Percentiles rank a stretch among this genome's conserved stretches.
These are phyloP conservation scores for Corythucha ciliata DNA, from an alignment of 2,888 invertebrate genomes.

Conservation along the genomic window DNA sequence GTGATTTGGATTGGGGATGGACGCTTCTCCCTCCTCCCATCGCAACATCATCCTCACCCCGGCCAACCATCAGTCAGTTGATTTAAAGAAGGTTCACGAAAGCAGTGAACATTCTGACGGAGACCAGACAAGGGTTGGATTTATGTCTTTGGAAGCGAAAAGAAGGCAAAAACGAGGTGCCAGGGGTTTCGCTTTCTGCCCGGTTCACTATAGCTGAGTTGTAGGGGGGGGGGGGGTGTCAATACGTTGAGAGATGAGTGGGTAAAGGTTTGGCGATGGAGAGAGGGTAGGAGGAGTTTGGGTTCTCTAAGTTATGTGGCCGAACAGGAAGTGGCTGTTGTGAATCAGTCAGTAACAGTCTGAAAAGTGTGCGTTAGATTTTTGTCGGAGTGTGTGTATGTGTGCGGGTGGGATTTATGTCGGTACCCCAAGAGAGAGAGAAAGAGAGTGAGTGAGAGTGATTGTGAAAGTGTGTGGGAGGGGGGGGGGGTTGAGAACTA, in stretches of 20 bases:
- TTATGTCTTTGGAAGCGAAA: conserved; percentile 18
- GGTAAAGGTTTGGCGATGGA: not conserved
- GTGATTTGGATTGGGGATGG: no score
- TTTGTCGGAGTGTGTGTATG: conserved; percentile 10
- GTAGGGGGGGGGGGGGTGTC: conserved; percentile 15
- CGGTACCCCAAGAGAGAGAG: no score
- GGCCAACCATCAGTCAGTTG: conserved; percentile 21
- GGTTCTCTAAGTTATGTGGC: conserved; percentile 22
- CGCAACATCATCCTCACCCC: no score
- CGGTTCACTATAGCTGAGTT: no score
- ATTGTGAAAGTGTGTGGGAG: not conserved
- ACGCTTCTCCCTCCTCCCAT: no score
- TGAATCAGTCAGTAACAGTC: conserved; percentile 20
- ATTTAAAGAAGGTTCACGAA: conserved; percentile 15
- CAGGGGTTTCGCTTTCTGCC: no score
- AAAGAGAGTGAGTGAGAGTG: not conserved
- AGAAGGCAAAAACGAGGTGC: no score
- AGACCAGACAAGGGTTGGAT: conserved; percentile 20
- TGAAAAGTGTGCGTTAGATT: not conserved
- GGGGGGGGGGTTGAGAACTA: not conserved
- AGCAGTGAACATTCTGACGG: conserved; percentile 11
- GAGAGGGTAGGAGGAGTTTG: not conserved
- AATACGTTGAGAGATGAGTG: conserved; percentile 18
- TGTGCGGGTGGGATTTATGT: no score
- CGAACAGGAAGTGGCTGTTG: conserved; percentile 25